phyloP scores from a whole-genome alignment of 2,888 invertebrate species.

The Epinotia nisella region DNA sequence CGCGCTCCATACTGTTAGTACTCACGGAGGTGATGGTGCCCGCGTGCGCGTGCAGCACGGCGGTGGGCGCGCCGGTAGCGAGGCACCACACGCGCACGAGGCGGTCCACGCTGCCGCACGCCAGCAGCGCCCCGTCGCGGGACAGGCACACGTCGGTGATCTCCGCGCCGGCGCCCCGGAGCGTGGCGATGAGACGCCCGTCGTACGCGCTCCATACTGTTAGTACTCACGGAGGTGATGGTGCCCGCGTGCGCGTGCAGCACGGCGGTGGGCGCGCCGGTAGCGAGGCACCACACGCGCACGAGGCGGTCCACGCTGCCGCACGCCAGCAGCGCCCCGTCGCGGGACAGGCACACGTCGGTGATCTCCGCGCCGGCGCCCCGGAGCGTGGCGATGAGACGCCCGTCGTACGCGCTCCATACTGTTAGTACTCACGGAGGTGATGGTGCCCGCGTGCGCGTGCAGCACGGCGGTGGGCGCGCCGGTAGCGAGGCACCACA shows the following conservation, averaged over 20 bases:
- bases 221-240: conserved; percentile 82
- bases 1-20: too few relatives aligned
- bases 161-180: conserved; percentile 88
- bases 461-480: conserved; percentile 76
- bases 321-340: too few relatives aligned
- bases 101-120: too few relatives aligned
- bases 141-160: conserved; percentile 88
- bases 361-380: conserved; percentile 81
- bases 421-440: conserved; percentile 81
- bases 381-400: conserved; percentile 95
- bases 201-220: conserved; percentile 94
- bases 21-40: too few relatives aligned
- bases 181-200: conserved; percentile 94
- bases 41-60: too few relatives aligned
- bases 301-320: conserved; percentile 94
- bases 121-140: too few relatives aligned
- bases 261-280: conserved; percentile 80
- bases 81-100: too few relatives aligned
- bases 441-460: conserved; percentile 86
- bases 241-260: conserved; percentile 83
- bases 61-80: too few relatives aligned
- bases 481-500: conserved; percentile 92
- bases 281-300: conserved; percentile 94
- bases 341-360: conserved; percentile 88
- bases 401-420: conserved; percentile 95